Evolutionary conservation across 2,113 vertebrate genomes (phyloP), one percentile per base, ranked within the genome.

Genomic region (Neolamprologus brichardi): DNA sequence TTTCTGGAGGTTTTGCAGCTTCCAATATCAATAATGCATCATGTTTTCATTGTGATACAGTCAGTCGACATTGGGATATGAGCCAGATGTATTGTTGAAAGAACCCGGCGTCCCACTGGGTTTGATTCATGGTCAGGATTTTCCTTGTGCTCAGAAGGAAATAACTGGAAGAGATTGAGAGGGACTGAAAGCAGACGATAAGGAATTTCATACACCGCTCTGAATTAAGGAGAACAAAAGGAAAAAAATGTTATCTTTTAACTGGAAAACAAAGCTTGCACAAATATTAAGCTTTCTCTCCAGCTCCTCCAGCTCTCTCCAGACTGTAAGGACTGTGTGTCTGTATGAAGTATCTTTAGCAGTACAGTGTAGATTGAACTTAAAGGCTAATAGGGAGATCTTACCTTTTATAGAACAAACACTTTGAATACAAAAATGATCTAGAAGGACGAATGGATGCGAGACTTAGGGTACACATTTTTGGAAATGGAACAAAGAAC

Each of bases 41-140:
- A 25, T 2, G 17, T 79, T 81, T 25, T 81, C 7, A n/a, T 32
- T 5, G 34, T 51, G 41, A 34, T 28, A 7, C 17, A 32, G 39
- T 37, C 25, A 37, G 60, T 64, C 18, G 11, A 39, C 3, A 4
- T 53, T 86, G 87, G 87, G 87, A 87, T 67, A 34, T 53, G 78
- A 85, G 80, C 89, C 89, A 90, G 86, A 32, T 60, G 82, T 15
- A 84, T 90, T 92, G 91, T 89, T 89, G 81, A 67, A 90, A 87
- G 25, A 82, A 78, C 28, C 51, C 11, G 12, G 44, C 7, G n/a
- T 92, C 92, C 90, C 85, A 49, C 84, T 67, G 91, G 91, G 88
- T 86, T 86, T 82, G 51, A 82, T 30, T 91, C 80, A 72, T 86
- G 86, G 81, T 87, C 54, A 52, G 82, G 90, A 72, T 88, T 87